Conservation (phyloP, 2,797 vertebrate genomes). For the Cyclopterus lumpus region DNA sequence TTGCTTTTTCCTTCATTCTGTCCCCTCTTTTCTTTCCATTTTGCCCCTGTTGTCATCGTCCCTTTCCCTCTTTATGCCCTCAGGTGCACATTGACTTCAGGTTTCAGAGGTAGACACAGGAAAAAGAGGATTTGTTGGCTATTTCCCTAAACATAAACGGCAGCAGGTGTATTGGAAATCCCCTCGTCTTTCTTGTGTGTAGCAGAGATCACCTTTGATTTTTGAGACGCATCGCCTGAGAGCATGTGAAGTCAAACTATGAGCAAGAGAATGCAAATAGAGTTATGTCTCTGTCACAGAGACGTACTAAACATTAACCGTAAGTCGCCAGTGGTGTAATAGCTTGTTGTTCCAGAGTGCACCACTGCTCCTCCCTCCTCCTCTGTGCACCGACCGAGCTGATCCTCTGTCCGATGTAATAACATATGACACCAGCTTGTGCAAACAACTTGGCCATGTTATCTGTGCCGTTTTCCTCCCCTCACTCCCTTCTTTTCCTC, state of each 20-base stretch:
- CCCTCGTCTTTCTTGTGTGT: conserved; percentile 49
- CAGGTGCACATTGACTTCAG: conserved; percentile 56
- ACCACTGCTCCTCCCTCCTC: conserved; percentile 17
- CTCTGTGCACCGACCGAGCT: conserved; percentile 28
- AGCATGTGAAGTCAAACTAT: conserved; percentile 37
- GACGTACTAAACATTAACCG: conserved; percentile 33
- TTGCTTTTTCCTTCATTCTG: conserved; percentile 1
- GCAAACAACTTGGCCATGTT: conserved; percentile 61
- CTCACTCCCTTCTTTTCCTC: not conserved
- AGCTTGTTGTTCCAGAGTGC: conserved; percentile 15
- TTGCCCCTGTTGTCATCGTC: conserved; percentile 14
- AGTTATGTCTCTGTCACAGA: conserved; percentile 40
- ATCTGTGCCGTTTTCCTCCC: conserved; percentile 14
- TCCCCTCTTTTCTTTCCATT: conserved; percentile 16
- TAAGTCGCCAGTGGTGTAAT: conserved; percentile 13
- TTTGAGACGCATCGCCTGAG: conserved; percentile 50
- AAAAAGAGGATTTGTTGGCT: conserved; percentile 56
- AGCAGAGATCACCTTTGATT: conserved; percentile 61
- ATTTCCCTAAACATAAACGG: conserved; percentile 68
- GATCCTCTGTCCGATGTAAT: conserved; percentile 61
- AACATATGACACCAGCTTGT: conserved; percentile 67
- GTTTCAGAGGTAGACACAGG: conserved; percentile 60
- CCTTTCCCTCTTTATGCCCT: conserved; percentile 34
- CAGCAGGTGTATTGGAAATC: conserved; percentile 72
- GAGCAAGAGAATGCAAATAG: conserved; percentile 38